A percentile compares a stretch with the other conserved stretches of the same genome.
These are phyloP conservation scores for Notamacropus eugenii DNA, from an alignment of 2,797 vertebrate genomes.

Conservation along the genomic window DNA sequence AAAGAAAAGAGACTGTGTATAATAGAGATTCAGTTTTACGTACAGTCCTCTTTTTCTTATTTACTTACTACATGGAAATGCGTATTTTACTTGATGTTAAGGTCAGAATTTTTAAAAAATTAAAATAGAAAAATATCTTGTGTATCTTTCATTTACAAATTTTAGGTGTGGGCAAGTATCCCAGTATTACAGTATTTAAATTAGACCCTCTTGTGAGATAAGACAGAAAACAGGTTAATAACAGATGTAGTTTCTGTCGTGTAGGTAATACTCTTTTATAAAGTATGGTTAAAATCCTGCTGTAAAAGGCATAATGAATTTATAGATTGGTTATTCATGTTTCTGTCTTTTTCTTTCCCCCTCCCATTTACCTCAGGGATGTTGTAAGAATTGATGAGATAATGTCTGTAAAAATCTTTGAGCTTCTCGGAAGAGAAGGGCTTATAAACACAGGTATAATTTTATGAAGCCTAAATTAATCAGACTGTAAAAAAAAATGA, in stretches of 20 bases:
- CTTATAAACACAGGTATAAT: slow-evolving; percentile 20
- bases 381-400: slow-evolving; percentile 52
- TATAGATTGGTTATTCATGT: slow-evolving; percentile 17
- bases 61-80: not conserved
- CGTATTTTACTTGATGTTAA: not conserved
- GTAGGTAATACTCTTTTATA: not conserved
- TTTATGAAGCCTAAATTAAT: slow-evolving; percentile 50
- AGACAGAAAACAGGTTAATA: slow-evolving; percentile 49
- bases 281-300: not conserved
- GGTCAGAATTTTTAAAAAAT: not conserved
- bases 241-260: slow-evolving; percentile 39
- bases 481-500: slow-evolving; percentile 2
- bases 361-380: slow-evolving; percentile 21
- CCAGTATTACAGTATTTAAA: slow-evolving; percentile 31
- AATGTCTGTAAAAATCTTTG: slow-evolving; percentile 52
- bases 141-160: not conserved
- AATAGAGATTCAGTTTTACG: not conserved
- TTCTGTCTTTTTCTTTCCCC: slow-evolving; percentile 15
- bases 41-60: not conserved
- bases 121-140: not conserved
- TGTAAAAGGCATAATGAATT: slow-evolving; percentile 14
- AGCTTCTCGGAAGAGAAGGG: slow-evolving; percentile 34
- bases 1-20: not conserved
- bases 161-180: slow-evolving; percentile 18
- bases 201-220: slow-evolving; percentile 17